Base-by-base conservation (phyloP, 2,113 vertebrate species). In the Crotalus tigris region DNA sequence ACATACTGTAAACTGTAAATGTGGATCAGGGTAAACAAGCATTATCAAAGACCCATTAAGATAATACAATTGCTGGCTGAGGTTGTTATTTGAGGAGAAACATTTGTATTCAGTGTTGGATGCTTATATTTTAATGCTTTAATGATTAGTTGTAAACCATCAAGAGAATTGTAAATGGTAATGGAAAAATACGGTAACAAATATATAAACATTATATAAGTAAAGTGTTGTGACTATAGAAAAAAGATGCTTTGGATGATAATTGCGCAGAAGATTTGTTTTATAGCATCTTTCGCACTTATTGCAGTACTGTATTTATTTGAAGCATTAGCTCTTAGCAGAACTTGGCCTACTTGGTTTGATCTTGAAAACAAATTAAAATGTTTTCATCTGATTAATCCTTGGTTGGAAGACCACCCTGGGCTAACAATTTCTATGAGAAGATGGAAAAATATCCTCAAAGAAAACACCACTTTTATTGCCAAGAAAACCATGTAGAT, bases 1-100 rank as follows among this genome's bases (percentile, higher is more conserved):
- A 93, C 92, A 87, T 86, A 90, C 15, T 23, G 9, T 0, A 85
- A 1, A 94, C 26, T 69, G 1, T 17, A n/a, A 88, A 19, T 2
- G 10, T 88, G 58, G 17, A 95, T 33, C 46, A 69, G 89, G 91
- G 44, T 57, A 94, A 94, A 94, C 0, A 95, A 94, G 44, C 5
- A 8, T 59, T 81, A 55, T 44, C 90, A 55, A 94, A 92, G 11
- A 95, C 93, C 55, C 90, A 29, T 0, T 58, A 85, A 93, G 81
- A 9, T 2, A 89, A 87, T 87, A 75, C 3, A 88, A 10, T 9
- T 92, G 2, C 89, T 26, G 93, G 57, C 17, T 57, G 88, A n/a
- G 1, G 29, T 90, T 0, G 2, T 87, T 29, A 58, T 90, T 94
- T 91, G 17, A 95, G 53, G 93, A 88, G 58, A 54, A 81, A 92